These are phyloP conservation scores for Lacerta viridis DNA, from an alignment of 2,797 vertebrate genomes.

Conservation along the genomic window DNA sequence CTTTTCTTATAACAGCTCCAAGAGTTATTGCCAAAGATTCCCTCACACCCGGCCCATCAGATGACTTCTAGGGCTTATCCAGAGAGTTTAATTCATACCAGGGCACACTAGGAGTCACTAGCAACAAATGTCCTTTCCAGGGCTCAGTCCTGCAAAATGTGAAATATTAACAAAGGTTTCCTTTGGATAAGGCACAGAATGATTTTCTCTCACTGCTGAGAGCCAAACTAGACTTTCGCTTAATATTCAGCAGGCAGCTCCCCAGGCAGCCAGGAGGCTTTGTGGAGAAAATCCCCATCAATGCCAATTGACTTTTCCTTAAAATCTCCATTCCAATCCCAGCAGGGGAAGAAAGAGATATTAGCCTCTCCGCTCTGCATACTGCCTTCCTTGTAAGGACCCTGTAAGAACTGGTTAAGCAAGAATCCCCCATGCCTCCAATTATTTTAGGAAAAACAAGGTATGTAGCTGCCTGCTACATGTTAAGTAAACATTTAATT, in stretches of 20 bases:
- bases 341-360: too few relatives aligned
- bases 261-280: too few relatives aligned
- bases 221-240: background rate
- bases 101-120: background rate
- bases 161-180: background rate
- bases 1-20: too few relatives aligned
- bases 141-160: background rate
- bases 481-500: too few relatives aligned
- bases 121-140: background rate
- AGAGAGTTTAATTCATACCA: background rate
- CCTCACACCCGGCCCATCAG: background rate
- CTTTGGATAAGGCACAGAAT: background rate
- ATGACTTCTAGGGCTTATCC: background rate
- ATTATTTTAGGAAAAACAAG: background rate
- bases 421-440: background rate
- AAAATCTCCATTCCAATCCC: too few relatives aligned
- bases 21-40: background rate
- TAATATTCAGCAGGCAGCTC: background rate
- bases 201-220: background rate
- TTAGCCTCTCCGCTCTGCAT: background rate
- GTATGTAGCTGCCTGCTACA: background rate
- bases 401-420: background rate
- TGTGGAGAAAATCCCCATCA: too few relatives aligned
- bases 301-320: too few relatives aligned
- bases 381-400: background rate